These are phyloP conservation scores for Prionace glauca DNA, from an alignment of 2,797 vertebrate genomes.

Conservation along the genomic window DNA sequence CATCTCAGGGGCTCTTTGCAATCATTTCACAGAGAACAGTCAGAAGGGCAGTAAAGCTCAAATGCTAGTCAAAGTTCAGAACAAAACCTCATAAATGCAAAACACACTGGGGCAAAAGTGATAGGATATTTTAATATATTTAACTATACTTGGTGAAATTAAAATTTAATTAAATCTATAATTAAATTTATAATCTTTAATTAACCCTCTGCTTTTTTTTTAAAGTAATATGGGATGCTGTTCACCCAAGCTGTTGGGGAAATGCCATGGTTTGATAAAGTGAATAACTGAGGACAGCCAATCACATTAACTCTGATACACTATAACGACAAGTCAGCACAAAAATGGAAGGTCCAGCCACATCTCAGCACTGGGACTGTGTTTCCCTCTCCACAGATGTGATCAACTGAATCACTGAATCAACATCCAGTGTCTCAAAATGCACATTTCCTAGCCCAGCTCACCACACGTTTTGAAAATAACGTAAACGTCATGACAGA, in stretches of 20 bases:
- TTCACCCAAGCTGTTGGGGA: no score
- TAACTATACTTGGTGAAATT: neutral
- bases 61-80: neutral
- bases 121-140: neutral
- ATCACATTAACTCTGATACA: neutral
- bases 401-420: neutral
- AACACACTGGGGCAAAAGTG: neutral
- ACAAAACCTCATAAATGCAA: neutral
- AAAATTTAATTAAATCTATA: neutral
- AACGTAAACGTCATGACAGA: no score
- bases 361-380: neutral
- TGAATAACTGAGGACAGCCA: neutral
- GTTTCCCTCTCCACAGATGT: no score
- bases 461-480: no score
- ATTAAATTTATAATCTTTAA: no score
- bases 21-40: neutral
- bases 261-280: no score
- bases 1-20: neutral
- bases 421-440: neutral
- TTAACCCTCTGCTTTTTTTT: no score
- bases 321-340: neutral
- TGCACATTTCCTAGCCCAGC: neutral
- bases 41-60: neutral
- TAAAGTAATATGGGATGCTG: no score
- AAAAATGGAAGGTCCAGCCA: neutral